Evolutionary conservation across 2,797 vertebrate species (phyloP).

Genomic region (Melopsittacus undulatus): DNA sequence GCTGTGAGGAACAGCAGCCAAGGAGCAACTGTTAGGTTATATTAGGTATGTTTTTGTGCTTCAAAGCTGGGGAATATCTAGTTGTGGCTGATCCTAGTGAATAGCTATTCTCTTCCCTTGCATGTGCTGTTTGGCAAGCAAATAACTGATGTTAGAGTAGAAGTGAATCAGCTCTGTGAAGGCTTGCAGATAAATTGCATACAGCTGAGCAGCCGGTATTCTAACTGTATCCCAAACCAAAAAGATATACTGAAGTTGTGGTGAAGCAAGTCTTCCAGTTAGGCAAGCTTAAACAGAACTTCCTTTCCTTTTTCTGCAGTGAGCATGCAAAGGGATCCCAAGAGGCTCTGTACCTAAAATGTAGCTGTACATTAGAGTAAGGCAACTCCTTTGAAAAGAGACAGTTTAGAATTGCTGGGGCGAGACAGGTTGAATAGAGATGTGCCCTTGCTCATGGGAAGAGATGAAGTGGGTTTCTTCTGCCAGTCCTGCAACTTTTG

Average conservation of each 20-base stretch:
- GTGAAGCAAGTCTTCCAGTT: neutral
- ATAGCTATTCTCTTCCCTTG: fast-evolving
- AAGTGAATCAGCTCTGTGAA: neutral
- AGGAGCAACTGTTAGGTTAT: neutral
- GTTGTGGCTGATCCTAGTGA: neutral
- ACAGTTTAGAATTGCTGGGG: neutral
- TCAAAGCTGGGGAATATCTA: neutral
- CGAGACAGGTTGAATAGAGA: neutral
- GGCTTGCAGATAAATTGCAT: neutral
- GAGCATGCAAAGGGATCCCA: neutral
- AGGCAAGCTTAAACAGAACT: neutral
- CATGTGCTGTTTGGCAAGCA: fast-evolving
- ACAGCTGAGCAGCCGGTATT: neutral
- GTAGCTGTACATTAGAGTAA: neutral
- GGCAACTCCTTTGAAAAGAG: neutral
- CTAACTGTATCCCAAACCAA: neutral
- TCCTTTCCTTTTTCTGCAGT: neutral
- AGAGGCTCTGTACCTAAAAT: neutral
- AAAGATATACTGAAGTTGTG: neutral
- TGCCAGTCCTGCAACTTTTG: neutral
- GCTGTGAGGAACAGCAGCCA: neutral
- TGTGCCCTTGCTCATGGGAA: neutral
- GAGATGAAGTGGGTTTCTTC: neutral
- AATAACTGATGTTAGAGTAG: neutral
- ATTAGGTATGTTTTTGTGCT: neutral